Evolutionary conservation across 1,140 invertebrate species (phyloP), one percentile per base, ranked within the genome.

Genomic region (Philotrypesis tridentata): DNA sequence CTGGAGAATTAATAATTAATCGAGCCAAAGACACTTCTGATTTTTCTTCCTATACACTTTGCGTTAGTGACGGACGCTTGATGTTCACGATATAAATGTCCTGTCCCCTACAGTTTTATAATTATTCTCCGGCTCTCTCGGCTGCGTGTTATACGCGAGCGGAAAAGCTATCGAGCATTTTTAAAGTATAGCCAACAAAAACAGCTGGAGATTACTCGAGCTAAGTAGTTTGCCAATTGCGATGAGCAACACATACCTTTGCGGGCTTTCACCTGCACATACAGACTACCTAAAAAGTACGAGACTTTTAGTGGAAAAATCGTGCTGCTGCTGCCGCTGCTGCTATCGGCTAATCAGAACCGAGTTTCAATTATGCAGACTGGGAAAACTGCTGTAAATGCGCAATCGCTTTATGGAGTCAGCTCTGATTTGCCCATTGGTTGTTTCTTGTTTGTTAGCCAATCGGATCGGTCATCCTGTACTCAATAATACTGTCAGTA

Each of bases 1-100:
- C 43, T 74, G 12, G 2, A n/a, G n/a, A 40, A 76, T 63, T 76
- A 63, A 76, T 65, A 76, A 76, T 37, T 37, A 37, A 31, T 60
- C 72, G 70, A 33, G 4, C 40, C n/a, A 60, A 11, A 21, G 55
- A 60, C n/a, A 21, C n/a, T 60, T 8, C 55, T n/a, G 2, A n/a
- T 60, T 60, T n/a, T 60, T 60, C n/a, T 60, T 60, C 12, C 12
- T 60, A 2, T 17, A 60, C 12, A 2, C 12, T 60, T 60, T 60
- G 12, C 12, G 4, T 60, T 21, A 65, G 25, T 65, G 61, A 25
- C 2, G 27, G 61, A 27, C 61, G 25, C 48, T 0, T n/a, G 21
- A 55, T 43, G 12, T 43, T 14, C 40, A 12, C 40, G 40, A 0
- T 8, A n/a, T 37, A 55, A 55, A 55, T 21, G 48, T 2, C 48